Evolutionary conservation across 1,140 invertebrate genomes (phyloP).

Genomic region (Drosophila auraria): DNA sequence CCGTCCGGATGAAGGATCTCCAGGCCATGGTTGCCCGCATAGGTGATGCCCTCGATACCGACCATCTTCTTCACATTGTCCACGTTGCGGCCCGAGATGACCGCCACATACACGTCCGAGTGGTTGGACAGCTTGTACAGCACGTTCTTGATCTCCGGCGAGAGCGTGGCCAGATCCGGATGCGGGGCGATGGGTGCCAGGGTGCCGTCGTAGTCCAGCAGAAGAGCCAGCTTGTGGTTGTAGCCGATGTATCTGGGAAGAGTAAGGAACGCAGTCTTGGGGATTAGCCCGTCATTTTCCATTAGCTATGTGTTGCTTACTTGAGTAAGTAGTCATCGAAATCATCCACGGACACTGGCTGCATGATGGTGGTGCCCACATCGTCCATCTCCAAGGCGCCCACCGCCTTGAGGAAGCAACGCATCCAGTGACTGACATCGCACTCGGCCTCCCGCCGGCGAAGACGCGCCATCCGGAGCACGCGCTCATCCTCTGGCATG

Average conservation of each 20-base stretch:
- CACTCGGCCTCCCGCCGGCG: conserved; percentile 92
- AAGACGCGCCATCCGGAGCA: conserved; percentile 94
- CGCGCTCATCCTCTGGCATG: conserved; percentile 95
- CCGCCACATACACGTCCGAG: conserved; percentile 94
- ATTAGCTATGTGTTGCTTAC: conserved; percentile 85
- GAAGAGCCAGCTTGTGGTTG: conserved; percentile 92
- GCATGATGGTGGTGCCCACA: conserved; percentile 92
- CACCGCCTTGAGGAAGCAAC: conserved; percentile 94
- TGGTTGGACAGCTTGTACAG: conserved; percentile 93
- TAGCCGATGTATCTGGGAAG: conserved; percentile 92
- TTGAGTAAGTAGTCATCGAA: conserved; percentile 94
- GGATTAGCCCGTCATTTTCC: neutral
- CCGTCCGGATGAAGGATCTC: conserved; percentile 96
- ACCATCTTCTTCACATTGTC: conserved; percentile 96
- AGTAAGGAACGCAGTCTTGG: neutral
- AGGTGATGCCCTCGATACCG: conserved; percentile 95
- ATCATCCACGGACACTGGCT: conserved; percentile 93
- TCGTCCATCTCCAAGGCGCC: conserved; percentile 93
- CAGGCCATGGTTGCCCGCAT: conserved; percentile 95
- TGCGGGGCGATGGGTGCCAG: conserved; percentile 94
- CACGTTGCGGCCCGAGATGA: conserved; percentile 94
- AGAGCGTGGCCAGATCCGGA: conserved; percentile 94
- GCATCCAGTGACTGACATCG: conserved; percentile 96
- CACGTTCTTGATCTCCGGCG: conserved; percentile 93
- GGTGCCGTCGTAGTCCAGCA: conserved; percentile 96